Base-by-base conservation (phyloP, 2,888 invertebrate species). In the Machimus atricapillus region DNA sequence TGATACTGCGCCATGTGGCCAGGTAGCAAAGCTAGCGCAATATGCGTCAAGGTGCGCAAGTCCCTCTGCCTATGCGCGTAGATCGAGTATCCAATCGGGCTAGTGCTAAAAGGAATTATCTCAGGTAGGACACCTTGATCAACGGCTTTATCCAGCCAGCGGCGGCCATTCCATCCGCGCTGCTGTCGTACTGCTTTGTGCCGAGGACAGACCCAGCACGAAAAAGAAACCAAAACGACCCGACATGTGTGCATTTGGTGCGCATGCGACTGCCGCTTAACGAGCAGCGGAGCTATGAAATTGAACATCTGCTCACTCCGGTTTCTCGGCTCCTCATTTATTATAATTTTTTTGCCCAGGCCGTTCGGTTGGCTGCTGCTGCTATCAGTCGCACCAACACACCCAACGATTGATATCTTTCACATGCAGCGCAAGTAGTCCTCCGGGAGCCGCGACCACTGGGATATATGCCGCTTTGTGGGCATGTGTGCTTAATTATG, bases 231-330 rank as follows among this genome's bases (percentile, higher is more conserved):
- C 46, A 82, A 82, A 66, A 82, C 56, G 82, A 85, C n/a, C 14
- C 86, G 86, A 77, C 86, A 86, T 86, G 86, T 86, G 86, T 86
- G 77, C 86, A 86, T 77, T 86, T 77, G 37, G 56, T 77, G 77
- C 23, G 77, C 86, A 85, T 86, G 52, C 86, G 52, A 52, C 31
- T 31, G 73, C 58, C 34, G 74, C 52, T 86, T 76, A 77, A 77
- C 77, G 56, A 77, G 43, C 86, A 34, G 34, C 77, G 73, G 52
- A 76, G 31, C 52, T 40, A 58, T 77, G 86, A 87, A 83, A 83
- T 87, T 87, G 87, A 87, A 87, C 87, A 87, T 87, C 87, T 87
- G 87, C 87, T 87, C 87, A 66, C 66, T 83, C 87, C 83, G 77
- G 87, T 87, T 87, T 46, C 40, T 23, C 73, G 58, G 85, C 46